Conservation (phyloP, 2,113 vertebrate genomes). For the Nannobrachium achirus region DNA sequence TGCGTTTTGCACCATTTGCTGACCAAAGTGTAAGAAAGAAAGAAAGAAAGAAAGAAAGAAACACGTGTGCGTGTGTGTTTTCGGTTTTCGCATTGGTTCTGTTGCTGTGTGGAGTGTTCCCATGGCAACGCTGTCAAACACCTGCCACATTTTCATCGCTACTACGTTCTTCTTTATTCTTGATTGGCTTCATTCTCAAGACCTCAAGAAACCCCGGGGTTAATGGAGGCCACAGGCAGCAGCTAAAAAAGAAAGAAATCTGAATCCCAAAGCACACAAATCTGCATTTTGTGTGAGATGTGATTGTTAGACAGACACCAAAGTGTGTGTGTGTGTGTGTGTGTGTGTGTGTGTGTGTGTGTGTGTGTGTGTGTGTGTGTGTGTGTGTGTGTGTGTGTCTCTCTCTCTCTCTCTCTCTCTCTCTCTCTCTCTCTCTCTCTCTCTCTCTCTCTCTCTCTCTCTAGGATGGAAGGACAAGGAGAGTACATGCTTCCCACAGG, state of each 20-base stretch:
- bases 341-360: too few species aligned
- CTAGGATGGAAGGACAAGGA: slow-evolving; percentile 90
- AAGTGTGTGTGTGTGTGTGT: too few species aligned
- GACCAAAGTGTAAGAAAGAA: background rate
- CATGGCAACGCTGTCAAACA: slow-evolving; percentile 3
- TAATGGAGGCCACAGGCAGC: slow-evolving; percentile 84
- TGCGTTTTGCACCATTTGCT: background rate
- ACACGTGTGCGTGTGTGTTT: too few species aligned
- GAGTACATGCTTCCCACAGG: slow-evolving; percentile 84
- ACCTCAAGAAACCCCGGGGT: background rate
- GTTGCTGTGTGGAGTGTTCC: background rate
- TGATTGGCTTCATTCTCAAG: background rate
- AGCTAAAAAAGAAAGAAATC: slow-evolving; percentile 74
- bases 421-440: slow-evolving; percentile 10
- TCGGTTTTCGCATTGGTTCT: background rate
- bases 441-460: slow-evolving; percentile 13
- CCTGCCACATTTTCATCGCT: too few species aligned
- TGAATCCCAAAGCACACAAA: background rate
- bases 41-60: background rate
- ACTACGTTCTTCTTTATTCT: too few species aligned
- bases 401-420: background rate
- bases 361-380: too few species aligned
- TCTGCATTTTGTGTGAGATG: too few species aligned
- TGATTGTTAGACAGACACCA: too few species aligned
- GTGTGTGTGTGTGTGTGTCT: background rate